Base-by-base conservation (phyloP, 2,113 vertebrate genomes). In the Bubo blakistoni region DNA sequence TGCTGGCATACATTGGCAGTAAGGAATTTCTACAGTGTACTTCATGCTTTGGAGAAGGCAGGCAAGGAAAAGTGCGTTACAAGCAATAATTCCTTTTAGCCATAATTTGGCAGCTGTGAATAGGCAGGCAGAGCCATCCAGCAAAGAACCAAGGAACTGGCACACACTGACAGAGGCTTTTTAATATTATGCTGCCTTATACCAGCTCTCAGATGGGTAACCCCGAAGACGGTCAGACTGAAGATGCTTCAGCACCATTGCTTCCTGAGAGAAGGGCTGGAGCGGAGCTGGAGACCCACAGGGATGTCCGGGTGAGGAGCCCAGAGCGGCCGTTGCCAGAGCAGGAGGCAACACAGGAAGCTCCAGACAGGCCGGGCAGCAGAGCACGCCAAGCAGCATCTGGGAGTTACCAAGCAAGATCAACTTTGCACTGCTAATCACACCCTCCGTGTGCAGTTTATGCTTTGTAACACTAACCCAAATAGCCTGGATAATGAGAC, bases 221-320 rank as follows among this genome's bases (percentile, higher is more conserved):
- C 11, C 27, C 34, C 5, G 1, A 62, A 21, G 19, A 40, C 0
- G 0, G 2, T 3, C 42, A 58, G 51, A 9, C 9, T 5, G 54
- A n/a, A 92, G 72, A 9, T 10, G 46, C n/a, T 69, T 24, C 15
- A 2, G 7, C 42, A 62, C 49, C 2, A 2, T 24, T 59, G 22
- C 13, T 14, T 51, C 38, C 69, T 7, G 46, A 49, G 52, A 36
- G 61, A 24, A 59, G 46, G 51, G 62, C 52, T 63, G 58, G 32
- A 40, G 29, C 20, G 17, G 9, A 76, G 59, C 12, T 34, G 86
- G 40, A 8, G 5, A 1, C 11, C 29, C 63, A 11, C 9, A 8
- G 74, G 32, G 32, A 34, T 3, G 5, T 26, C 14, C 42, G 8
- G 51, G 20, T 2, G 30, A 74, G 55, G 55, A 24, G 38, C 62